Base-by-base conservation (phyloP, 1,140 invertebrate species). In the Zaprionus capensis region DNA sequence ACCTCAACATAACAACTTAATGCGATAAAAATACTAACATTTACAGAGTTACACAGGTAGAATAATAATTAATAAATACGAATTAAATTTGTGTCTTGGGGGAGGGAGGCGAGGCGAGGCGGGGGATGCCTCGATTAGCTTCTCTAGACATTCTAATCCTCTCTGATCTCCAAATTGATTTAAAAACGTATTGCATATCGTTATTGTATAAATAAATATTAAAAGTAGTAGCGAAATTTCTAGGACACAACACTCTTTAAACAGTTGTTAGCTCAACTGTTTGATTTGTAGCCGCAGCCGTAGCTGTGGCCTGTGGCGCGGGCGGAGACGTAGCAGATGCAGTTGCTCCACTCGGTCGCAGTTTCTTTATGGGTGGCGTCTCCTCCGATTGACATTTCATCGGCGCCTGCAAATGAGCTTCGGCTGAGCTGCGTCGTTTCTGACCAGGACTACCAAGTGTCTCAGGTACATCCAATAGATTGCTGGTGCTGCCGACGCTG, bases 1-100 rank as follows among this genome's bases (percentile, higher is more conserved):
- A 81, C 85, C 85, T 85, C 85, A 85, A 85, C 31, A 34, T 81
- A 88, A 88, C 85, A 88, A 90, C 82, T 84, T 88, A 84, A 76
- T 67, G 65, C 69, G 64, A 71, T 88, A 85, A 81, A 73, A 87
- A 87, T 87, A 85, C 85, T 88, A 88, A 88, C 85, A 90, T 85
- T 90, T 81, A 84, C 80, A 82, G 6, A 46, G 41, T 46, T 80
- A 61, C 61, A 59, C 31, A 53, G 77, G 56, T 76, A 70, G 46
- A 56, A 65, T 44, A 78, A 74, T 51, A 67, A 17, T 46, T 7
- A 46, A 38, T 38, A 46, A 56, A 71, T 64, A 78, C 67, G 65
- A 74, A 77, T 73, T 70, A 71, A 68, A 68, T 31, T 70, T 68
- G 31, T 34, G 31, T 34, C 9, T 34, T 9, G 31, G 31, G 31